phyloP scores from a whole-genome alignment of 2,888 invertebrate species.

The Acanthosepion lycidas region DNA sequence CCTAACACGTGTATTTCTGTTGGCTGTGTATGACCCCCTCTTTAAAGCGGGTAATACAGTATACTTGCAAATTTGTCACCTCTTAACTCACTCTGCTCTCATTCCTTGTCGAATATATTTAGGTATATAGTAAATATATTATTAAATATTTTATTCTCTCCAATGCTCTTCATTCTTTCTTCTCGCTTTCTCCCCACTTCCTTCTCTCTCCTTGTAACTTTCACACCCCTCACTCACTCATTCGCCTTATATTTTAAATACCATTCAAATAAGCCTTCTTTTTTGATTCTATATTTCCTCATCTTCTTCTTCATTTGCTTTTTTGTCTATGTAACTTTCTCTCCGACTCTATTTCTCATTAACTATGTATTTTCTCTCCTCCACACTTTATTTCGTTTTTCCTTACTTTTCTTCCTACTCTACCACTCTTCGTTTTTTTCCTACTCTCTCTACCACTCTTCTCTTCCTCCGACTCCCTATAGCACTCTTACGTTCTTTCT shows the following conservation, averaged over 20 bases:
- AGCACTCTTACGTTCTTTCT: too few species aligned
- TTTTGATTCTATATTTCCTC: too few species aligned
- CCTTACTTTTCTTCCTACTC: background rate
- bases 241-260: too few species aligned
- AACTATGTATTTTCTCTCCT: constrained; percentile 1
- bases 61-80: background rate
- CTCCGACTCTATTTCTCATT: too few species aligned
- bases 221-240: background rate
- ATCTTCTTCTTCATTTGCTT: too few species aligned
- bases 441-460: constrained; percentile 47
- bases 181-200: background rate
- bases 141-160: background rate
- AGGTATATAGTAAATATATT: background rate
- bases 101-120: background rate
- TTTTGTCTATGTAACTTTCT: too few species aligned
- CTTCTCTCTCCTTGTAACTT: background rate
- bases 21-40: too few species aligned
- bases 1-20: too few species aligned
- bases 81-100: background rate
- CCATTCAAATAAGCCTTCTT: too few species aligned
- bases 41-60: too few species aligned
- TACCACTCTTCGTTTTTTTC: constrained; percentile 2
- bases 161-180: background rate
- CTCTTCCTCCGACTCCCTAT: constrained; percentile 39
- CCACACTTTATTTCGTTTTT: background rate